Percentiles rank a stretch among this genome's conserved stretches.
phyloP scores from a whole-genome alignment of 2,113 vertebrate genomes.

The Ardeotis arabs region DNA sequence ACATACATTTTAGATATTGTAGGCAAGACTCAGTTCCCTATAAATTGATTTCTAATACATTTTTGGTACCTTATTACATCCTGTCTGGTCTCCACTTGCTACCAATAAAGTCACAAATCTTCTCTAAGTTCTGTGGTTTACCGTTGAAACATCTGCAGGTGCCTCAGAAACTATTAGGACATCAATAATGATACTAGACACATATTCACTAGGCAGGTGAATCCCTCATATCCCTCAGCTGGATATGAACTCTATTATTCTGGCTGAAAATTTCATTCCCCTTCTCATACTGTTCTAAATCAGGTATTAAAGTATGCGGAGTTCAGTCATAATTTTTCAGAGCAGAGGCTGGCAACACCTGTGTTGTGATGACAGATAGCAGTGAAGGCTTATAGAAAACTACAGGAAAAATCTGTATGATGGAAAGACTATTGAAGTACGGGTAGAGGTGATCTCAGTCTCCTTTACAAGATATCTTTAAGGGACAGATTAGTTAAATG shows the following conservation, averaged over 20 bases:
- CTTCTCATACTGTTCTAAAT: not conserved
- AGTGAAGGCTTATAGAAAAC: not conserved
- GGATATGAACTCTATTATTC: not conserved
- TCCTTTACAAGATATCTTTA: conserved; percentile 5
- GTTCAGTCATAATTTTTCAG: not conserved
- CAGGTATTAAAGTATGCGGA: not conserved
- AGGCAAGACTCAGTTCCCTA: not conserved
- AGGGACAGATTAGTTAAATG: not conserved
- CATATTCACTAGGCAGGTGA: not conserved
- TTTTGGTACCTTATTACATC: not conserved
- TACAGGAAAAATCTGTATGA: not conserved
- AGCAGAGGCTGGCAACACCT: not conserved
- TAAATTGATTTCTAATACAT: not conserved
- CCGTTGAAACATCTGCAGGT: not conserved
- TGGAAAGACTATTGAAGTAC: not conserved
- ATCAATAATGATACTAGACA: not conserved
- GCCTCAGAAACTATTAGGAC: not conserved
- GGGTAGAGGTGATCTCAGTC: not conserved
- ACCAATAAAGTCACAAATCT: not conserved
- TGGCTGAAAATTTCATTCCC: conserved; percentile 11
- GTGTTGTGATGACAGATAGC: not conserved
- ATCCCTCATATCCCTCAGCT: not conserved
- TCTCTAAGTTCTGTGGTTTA: not conserved
- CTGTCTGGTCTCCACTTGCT: not conserved
- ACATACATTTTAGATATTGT: not conserved